Conservation (phyloP, 1,140 invertebrate genomes). For the Forficula auricularia region DNA sequence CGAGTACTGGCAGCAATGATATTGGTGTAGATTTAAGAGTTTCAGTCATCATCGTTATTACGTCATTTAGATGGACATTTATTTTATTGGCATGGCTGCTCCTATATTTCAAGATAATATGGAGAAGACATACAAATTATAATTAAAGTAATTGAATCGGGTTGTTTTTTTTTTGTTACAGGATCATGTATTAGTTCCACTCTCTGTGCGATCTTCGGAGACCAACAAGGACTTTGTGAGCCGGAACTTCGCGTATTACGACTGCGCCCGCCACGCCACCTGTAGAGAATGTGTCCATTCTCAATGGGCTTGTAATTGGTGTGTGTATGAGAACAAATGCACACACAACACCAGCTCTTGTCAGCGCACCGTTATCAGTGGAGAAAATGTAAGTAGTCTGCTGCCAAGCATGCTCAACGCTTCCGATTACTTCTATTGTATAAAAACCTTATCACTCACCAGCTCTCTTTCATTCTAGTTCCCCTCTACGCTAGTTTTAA, state of each 20-base stretch:
- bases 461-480: not conserved
- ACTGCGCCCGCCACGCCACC: slow-evolving; percentile 73
- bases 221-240: slow-evolving; percentile 93
- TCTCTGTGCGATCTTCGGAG: slow-evolving; percentile 83
- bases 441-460: not conserved
- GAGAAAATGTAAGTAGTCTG: slow-evolving; percentile 47
- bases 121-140: too few species aligned
- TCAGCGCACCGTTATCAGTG: slow-evolving; percentile 63
- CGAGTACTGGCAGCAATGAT: too few species aligned
- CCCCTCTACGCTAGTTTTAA: slow-evolving; percentile 1
- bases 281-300: slow-evolving; percentile 73
- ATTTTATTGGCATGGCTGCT: too few species aligned
- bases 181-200: slow-evolving; percentile 77
- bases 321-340: slow-evolving; percentile 87
- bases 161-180: not conserved
- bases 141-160: too few species aligned
- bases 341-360: slow-evolving; percentile 70
- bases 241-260: slow-evolving; percentile 81
- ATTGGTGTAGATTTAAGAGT: too few species aligned
- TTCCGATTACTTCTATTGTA: too few species aligned
- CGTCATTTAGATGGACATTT: too few species aligned
- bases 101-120: too few species aligned
- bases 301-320: slow-evolving; percentile 89
- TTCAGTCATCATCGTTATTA: too few species aligned
- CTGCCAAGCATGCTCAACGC: too few species aligned